phyloP scores from a whole-genome alignment of 2,797 vertebrate genomes.

The Micromesistius poutassou region DNA sequence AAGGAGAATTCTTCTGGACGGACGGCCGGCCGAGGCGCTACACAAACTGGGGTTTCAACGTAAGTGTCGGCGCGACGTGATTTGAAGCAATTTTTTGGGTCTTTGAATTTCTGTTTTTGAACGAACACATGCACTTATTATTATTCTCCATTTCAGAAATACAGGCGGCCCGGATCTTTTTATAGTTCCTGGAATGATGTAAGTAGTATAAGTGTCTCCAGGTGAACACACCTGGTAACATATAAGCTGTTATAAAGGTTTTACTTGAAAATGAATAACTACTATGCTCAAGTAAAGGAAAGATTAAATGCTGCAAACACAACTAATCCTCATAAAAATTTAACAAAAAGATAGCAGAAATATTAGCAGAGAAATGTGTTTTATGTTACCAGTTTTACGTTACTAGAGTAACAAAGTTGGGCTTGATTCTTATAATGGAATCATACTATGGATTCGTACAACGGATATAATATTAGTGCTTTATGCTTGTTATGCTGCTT shows the following conservation, averaged over 20 bases:
- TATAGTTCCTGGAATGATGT: constrained; percentile 64
- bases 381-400: not conserved
- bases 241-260: not conserved
- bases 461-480: not conserved
- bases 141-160: constrained; percentile 39
- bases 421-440: not conserved
- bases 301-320: not conserved
- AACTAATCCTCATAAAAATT: not conserved
- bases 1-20: constrained; percentile 82
- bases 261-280: not conserved
- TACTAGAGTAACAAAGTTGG: not conserved
- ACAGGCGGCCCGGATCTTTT: constrained; percentile 43
- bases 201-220: constrained; percentile 20
- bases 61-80: constrained; percentile 28
- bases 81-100: not conserved
- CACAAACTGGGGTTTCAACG: constrained; percentile 80
- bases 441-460: not conserved
- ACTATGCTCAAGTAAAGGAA: not conserved
- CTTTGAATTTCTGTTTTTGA: not conserved
- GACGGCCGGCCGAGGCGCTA: constrained; percentile 79
- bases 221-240: not conserved
- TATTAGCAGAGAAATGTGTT: not conserved
- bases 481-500: not conserved
- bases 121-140: not conserved
- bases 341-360: not conserved